These are phyloP conservation scores for Mustelus asterias DNA, from an alignment of 2,113 vertebrate species.

Conservation along the genomic window DNA sequence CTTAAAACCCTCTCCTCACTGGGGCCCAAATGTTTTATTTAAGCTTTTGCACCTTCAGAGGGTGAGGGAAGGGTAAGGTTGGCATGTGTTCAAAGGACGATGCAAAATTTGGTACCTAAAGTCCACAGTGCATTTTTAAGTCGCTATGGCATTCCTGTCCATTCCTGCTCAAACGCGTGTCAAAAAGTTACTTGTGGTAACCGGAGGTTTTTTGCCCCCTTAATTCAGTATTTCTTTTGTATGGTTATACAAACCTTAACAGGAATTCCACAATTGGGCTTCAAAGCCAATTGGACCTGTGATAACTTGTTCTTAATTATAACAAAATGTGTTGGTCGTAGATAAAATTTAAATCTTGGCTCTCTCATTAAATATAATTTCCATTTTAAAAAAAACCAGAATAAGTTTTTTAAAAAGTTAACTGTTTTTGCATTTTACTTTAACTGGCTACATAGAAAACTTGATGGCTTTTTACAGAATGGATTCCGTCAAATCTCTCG, in stretches of 20 bases:
- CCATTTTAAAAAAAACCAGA: not conserved
- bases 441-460: not conserved
- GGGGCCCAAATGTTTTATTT: not conserved
- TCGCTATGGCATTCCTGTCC: not conserved
- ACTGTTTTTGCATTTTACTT: constrained; percentile 8
- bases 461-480: not conserved
- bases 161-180: not conserved
- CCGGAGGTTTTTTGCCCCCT: not conserved
- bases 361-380: not conserved
- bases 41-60: not conserved
- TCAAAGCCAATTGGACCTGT: not conserved
- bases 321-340: not conserved
- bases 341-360: not conserved
- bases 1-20: not conserved
- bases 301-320: not conserved
- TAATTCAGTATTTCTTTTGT: not conserved
- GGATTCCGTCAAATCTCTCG: not conserved
- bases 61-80: not conserved
- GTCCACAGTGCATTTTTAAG: not conserved
- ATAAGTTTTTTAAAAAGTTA: not conserved
- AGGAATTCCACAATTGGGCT: not conserved
- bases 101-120: too few species aligned
- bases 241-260: not conserved
- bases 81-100: not conserved
- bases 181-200: not conserved